Conservation (phyloP, 2,888 invertebrate species). For the Brachycybe producta region DNA sequence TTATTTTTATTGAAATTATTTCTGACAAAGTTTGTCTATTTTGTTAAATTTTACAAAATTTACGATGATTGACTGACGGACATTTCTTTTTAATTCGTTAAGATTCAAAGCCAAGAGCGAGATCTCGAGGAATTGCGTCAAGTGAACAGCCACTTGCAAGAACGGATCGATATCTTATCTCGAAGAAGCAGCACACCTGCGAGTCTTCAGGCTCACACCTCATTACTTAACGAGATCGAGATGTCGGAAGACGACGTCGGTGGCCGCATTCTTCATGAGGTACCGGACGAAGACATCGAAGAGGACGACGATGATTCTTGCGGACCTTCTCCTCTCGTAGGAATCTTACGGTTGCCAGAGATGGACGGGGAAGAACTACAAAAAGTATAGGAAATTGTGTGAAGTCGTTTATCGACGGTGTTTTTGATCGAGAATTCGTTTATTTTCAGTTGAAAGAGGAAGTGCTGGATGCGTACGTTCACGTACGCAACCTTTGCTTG, state of each 20-base stretch:
- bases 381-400: conserved; percentile 10
- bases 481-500: conserved; percentile 35
- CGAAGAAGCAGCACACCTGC: conserved; percentile 29
- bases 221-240: conserved; percentile 83
- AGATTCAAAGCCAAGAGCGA: conserved; percentile 35
- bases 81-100: conserved; percentile 16
- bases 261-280: too few relatives aligned
- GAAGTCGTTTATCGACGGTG: too few relatives aligned
- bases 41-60: background rate
- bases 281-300: conserved; percentile 30
- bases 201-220: conserved; percentile 40
- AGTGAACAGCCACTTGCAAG: conserved; percentile 55
- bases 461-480: conserved; percentile 36
- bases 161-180: conserved; percentile 50
- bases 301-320: conserved; percentile 35
- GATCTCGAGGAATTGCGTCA: conserved; percentile 58
- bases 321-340: background rate
- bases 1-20: too few relatives aligned
- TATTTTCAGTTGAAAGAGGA: conserved; percentile 36
- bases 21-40: background rate
- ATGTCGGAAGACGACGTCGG: conserved; percentile 31
- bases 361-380: conserved; percentile 2
- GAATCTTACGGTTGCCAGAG: too few relatives aligned
- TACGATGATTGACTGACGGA: background rate
- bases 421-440: too few relatives aligned